A percentile compares a stretch with the other conserved stretches of the same genome.
Evolutionary conservation across 2,888 invertebrate species (phyloP).

Genomic region (Corbicula japonica): DNA sequence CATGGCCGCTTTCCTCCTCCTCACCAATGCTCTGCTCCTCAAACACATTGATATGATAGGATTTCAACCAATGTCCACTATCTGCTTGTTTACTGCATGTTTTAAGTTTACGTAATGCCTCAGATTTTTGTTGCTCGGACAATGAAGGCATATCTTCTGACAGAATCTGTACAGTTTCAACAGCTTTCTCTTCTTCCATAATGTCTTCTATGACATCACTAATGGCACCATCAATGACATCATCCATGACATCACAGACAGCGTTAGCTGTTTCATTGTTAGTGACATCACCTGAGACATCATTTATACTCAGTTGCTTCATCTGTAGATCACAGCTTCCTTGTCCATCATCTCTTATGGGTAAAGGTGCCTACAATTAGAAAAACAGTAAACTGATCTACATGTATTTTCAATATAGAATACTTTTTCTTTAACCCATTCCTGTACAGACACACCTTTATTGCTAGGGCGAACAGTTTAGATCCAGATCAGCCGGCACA

Average conservation of each 20-base stretch:
- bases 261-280: not conserved
- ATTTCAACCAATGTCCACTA: slow-evolving; percentile 36
- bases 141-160: slow-evolving; percentile 34
- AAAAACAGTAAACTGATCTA: too few species aligned
- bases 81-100: not conserved
- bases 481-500: too few species aligned
- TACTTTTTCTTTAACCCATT: too few species aligned
- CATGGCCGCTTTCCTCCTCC: slow-evolving; percentile 65
- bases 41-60: slow-evolving; percentile 78
- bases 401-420: too few species aligned
- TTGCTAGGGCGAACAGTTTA: too few species aligned
- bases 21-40: slow-evolving; percentile 71
- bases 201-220: slow-evolving; percentile 10
- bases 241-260: slow-evolving; percentile 18
- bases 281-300: too few species aligned
- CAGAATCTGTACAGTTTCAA: slow-evolving; percentile 14
- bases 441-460: too few species aligned
- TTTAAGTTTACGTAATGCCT: slow-evolving; percentile 5
- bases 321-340: not conserved
- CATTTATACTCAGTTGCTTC: slow-evolving; percentile 35
- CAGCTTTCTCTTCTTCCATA: not conserved
- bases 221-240: slow-evolving; percentile 19
- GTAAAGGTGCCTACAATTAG: too few species aligned
- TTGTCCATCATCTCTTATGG: too few species aligned
- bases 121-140: slow-evolving; percentile 25